Percentiles rank a stretch among this genome's conserved stretches.
Conservation (phyloP, 2,113 vertebrate genomes). For the Strix uralensis region DNA sequence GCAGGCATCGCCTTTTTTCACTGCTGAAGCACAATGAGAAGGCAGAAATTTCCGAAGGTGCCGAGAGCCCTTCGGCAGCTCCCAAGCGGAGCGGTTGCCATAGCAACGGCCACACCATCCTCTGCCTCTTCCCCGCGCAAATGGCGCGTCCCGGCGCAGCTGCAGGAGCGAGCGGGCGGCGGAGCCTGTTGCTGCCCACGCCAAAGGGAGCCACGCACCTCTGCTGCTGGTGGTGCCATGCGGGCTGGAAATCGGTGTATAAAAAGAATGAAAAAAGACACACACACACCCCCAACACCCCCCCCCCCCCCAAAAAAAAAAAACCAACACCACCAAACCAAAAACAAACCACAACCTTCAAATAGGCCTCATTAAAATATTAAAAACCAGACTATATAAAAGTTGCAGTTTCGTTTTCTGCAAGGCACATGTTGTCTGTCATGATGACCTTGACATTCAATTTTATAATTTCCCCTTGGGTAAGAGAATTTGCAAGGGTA, state of each 20-base stretch:
- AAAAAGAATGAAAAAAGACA: not conserved
- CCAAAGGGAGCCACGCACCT: not conserved
- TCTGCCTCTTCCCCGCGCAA: slow-evolving; percentile 46
- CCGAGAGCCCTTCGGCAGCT: not conserved
- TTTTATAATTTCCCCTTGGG: slow-evolving; percentile 47
- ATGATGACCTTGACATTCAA: slow-evolving; percentile 42
- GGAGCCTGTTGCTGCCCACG: slow-evolving; percentile 20
- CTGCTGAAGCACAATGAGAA: slow-evolving; percentile 20
- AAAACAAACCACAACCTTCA: not conserved
- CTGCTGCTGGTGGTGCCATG: not conserved
- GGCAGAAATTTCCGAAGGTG: not conserved
- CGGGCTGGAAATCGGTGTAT: not conserved
- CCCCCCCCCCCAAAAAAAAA: too few species aligned
- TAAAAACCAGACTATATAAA: not conserved
- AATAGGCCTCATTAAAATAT: not conserved
- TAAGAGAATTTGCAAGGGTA: slow-evolving; percentile 26
- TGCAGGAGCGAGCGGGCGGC: not conserved
- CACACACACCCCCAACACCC: too few species aligned
- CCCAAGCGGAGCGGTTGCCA: slow-evolving; percentile 28
- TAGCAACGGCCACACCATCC: slow-evolving; percentile 59
- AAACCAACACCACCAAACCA: too few species aligned
- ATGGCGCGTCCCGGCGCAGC: slow-evolving; percentile 52
- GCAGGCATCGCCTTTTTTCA: slow-evolving; percentile 9
- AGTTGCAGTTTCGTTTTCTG: not conserved
- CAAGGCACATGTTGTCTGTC: not conserved